Base-by-base conservation (phyloP, 1,140 invertebrate species). In the Drosophila hydei region DNA sequence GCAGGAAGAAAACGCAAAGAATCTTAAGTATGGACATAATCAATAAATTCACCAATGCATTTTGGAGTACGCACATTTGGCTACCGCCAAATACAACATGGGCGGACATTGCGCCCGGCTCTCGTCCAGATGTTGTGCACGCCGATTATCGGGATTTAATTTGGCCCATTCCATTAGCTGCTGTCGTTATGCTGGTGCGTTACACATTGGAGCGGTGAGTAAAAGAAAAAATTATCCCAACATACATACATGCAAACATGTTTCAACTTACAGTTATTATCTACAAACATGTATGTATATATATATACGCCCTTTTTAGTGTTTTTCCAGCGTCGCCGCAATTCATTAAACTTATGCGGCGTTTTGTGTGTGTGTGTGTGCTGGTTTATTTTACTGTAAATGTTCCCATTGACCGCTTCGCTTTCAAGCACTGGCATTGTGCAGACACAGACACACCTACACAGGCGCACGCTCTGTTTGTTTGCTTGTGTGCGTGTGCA, bases 21-120 rank as follows among this genome's bases (percentile, higher is more conserved):
- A 18, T 2, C 16, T 19, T 52, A 58, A 79, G 18, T 27, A 91
- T 91, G 90, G 72, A 90, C 23, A 47, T 90, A 77, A 67, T 91
- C 51, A 81, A 77, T 76, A 75, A 73, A 55, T 56, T 91, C 25
- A 77, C 63, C 30, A 92, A 94, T 85, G 92, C 92, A 75, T 97
- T 98, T 93, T 98, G 97, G 97, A 94, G 94, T 81, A 94, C 96
- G 79, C 92, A 94, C 81, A 92, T 98, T 81, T 98, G 97, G 97
- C 93, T 97, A 81, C 97, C 97, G 63, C 96, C 97, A 68, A 97
- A 97, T 92, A 95, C 95, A 63, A 96, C 96, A 79, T 98, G 97
- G 97, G 93, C 94, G n/a, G 95, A 98, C 89, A 95, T 98, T 45
- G 93, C 94, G 77, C 95, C 97, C 19, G 96, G 94, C 69, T 93